Percentiles rank a stretch among this genome's conserved stretches.
Evolutionary conservation across 1,140 invertebrate species (phyloP).

Genomic region (Zaprionus nigranus): DNA sequence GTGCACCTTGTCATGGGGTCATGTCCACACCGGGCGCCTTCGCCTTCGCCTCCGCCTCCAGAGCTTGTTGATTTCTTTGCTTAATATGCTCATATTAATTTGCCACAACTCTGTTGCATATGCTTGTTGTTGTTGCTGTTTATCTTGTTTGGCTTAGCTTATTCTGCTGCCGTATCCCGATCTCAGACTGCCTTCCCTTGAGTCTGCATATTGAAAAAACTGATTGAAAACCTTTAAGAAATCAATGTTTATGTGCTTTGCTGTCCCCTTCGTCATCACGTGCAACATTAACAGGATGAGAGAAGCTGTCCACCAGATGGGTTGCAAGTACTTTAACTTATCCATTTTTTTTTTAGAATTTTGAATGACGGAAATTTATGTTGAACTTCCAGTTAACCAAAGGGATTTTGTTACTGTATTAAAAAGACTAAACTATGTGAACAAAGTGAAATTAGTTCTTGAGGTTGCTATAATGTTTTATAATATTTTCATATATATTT

Average conservation of each 20-base stretch:
- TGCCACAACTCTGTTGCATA: constrained; percentile 2
- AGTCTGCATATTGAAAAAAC: neutral
- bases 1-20: constrained; percentile 54
- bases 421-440: no score
- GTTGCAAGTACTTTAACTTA: constrained; percentile 40
- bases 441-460: no score
- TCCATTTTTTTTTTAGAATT: constrained; percentile 34
- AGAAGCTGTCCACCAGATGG: constrained; percentile 40
- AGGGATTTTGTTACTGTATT: neutral
- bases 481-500: no score
- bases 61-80: constrained; percentile 46
- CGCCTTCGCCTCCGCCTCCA: constrained; percentile 1
- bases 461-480: no score
- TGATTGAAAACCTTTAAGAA: neutral
- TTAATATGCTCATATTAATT: constrained; percentile 62
- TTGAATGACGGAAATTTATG: neutral
- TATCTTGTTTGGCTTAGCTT: neutral
- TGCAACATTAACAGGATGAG: constrained; percentile 30
- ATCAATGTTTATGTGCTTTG: constrained; percentile 8
- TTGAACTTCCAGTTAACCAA: neutral
- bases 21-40: constrained; percentile 59
- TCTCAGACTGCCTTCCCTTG: neutral
- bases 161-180: neutral
- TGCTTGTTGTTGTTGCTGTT: constrained; percentile 5
- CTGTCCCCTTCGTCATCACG: constrained; percentile 16